These are phyloP conservation scores for Agriotes lineatus DNA, from an alignment of 2,888 invertebrate genomes.

Conservation along the genomic window DNA sequence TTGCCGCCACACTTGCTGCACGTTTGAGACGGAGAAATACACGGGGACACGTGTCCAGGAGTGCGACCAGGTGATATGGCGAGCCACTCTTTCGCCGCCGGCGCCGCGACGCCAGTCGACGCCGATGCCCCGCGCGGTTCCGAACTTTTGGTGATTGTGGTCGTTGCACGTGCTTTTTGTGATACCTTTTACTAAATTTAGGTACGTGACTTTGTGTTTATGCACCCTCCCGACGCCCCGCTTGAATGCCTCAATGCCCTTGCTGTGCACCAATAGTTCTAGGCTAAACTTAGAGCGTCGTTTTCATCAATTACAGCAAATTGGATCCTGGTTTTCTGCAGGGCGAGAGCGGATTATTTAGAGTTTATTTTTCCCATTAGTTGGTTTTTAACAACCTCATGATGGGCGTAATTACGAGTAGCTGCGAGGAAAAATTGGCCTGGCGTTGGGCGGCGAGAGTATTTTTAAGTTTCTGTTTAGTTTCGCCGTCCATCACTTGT, in stretches of 20 bases:
- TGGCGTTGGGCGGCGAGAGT: no score
- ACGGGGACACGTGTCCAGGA: conserved; percentile 41
- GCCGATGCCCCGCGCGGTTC: background rate
- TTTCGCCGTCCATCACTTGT: no score
- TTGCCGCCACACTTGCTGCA: conserved; percentile 53
- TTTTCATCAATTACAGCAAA: no score
- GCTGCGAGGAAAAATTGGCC: background rate
- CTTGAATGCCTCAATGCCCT: no score
- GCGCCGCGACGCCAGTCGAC: background rate
- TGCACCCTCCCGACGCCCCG: no score
- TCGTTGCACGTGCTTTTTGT: conserved; percentile 9
- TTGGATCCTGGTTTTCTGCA: no score
- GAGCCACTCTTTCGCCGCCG: background rate
- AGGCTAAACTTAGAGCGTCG: no score
- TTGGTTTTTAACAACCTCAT: background rate
- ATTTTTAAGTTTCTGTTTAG: no score
- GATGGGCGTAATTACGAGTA: background rate
- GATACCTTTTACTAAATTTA: conserved; percentile 15
- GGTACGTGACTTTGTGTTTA: background rate
- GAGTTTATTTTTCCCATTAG: background rate
- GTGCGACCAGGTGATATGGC: conserved; percentile 42
- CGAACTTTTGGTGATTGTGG: background rate
- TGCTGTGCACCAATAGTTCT: no score
- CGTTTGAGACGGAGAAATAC: conserved; percentile 50
- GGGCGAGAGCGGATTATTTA: no score